Conservation (phyloP, 2,797 vertebrate genomes). For the Microchirus variegatus region DNA sequence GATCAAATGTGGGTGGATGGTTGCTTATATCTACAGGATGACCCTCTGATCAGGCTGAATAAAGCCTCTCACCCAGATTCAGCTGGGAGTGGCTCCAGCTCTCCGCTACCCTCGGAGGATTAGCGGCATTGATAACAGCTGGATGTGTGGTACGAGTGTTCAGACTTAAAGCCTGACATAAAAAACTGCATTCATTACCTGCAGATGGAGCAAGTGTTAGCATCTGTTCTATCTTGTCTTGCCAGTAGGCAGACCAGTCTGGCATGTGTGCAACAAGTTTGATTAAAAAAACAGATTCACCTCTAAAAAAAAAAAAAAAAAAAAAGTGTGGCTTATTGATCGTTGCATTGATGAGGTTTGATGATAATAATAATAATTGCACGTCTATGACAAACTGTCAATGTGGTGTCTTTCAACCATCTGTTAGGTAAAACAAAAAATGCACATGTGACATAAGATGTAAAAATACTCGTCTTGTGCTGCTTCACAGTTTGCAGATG, state of each 20-base stretch:
- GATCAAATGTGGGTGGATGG: no score
- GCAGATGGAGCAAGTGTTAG: background rate
- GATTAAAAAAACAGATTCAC: background rate
- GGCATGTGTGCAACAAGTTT: background rate
- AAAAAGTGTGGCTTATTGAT: background rate
- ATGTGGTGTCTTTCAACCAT: background rate
- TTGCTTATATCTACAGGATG: no score
- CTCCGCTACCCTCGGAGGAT: no score
- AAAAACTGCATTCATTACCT: background rate
- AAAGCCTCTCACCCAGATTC: no score
- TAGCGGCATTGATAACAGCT: no score
- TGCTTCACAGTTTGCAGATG: conserved; percentile 33
- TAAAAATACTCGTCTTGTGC: conserved; percentile 24
- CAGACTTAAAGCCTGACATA: background rate
- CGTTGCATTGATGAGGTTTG: no score
- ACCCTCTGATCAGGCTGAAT: no score
- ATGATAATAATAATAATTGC: background rate
- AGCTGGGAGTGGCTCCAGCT: no score
- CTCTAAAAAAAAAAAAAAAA: background rate
- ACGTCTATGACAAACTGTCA: background rate
- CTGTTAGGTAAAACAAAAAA: conserved; percentile 6
- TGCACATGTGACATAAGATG: conserved; percentile 1
- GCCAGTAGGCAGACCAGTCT: background rate
- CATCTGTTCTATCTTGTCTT: background rate
- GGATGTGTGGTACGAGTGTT: background rate